Conservation (phyloP, 2,888 invertebrate species). For the Melangyna quadrimaculata region DNA sequence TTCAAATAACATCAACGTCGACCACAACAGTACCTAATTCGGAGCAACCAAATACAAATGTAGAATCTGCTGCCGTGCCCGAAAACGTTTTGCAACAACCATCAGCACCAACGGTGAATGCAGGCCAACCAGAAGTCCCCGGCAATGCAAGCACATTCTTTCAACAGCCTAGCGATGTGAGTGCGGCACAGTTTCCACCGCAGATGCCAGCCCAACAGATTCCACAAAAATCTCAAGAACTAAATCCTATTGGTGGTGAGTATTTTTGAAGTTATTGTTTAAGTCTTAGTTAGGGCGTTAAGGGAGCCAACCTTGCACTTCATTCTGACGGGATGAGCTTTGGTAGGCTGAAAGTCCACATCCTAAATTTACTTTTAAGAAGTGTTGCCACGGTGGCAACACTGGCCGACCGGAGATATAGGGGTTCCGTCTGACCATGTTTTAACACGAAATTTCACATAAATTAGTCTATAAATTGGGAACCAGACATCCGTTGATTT, state of each 20-base stretch:
- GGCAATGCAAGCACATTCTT: slow-evolving; percentile 58
- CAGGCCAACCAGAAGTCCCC: not conserved
- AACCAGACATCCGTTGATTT: too few relatives aligned
- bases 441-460: too few relatives aligned
- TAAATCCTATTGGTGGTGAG: slow-evolving; percentile 22
- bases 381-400: too few relatives aligned
- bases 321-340: too few relatives aligned
- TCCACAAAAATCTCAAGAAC: slow-evolving; percentile 14
- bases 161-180: slow-evolving; percentile 38
- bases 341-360: too few relatives aligned
- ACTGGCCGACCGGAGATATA: too few relatives aligned
- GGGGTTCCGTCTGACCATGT: too few relatives aligned
- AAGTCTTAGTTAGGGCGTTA: too few relatives aligned
- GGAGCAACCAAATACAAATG: slow-evolving; percentile 36
- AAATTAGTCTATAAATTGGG: too few relatives aligned
- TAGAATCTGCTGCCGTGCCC: not conserved
- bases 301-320: too few relatives aligned
- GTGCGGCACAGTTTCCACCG: slow-evolving; percentile 40
- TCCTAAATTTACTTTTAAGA: too few relatives aligned
- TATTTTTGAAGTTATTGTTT: not conserved
- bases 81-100: not conserved
- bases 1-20: slow-evolving; percentile 44
- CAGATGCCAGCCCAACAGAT: slow-evolving; percentile 17
- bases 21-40: slow-evolving; percentile 43
- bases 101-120: not conserved